phyloP scores from a whole-genome alignment of 2,797 vertebrate genomes.

The Cryptoblepharus egeriae region DNA sequence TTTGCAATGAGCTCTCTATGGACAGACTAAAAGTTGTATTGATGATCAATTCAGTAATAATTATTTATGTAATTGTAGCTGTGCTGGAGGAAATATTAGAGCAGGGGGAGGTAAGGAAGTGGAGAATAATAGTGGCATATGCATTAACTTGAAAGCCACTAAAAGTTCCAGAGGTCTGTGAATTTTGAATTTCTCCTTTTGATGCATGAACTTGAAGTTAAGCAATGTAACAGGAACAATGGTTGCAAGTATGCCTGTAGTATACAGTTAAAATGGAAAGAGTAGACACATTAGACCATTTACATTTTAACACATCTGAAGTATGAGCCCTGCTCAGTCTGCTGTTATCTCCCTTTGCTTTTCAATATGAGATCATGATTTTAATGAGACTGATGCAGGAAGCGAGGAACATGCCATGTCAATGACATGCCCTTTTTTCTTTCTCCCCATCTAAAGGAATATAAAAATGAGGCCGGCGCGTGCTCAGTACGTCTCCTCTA shows the following conservation, averaged over 20 bases:
- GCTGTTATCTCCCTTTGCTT: fast-evolving
- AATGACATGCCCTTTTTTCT: background rate
- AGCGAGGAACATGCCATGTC: background rate
- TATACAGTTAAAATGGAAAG: background rate
- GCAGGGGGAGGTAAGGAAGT: background rate
- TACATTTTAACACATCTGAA: background rate
- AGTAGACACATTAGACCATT: background rate
- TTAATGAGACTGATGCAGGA: background rate
- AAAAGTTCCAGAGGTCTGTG: background rate
- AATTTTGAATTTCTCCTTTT: background rate
- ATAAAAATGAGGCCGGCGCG: background rate
- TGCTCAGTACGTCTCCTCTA: too few relatives aligned
- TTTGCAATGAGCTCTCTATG: background rate
- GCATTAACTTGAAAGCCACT: background rate
- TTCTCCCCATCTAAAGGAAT: constrained; percentile 6
- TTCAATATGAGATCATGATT: background rate
- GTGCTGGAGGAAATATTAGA: fast-evolving
- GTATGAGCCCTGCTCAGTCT: background rate
- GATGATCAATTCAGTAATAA: constrained; percentile 6
- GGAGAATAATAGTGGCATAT: background rate
- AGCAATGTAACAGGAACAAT: background rate
- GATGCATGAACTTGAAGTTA: background rate
- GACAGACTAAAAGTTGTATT: background rate
- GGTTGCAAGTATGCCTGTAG: background rate
- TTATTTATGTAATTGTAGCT: constrained; percentile 21